Evolutionary conservation across 2,113 vertebrate species (phyloP), one percentile per base, ranked within the genome.

Genomic region (Leucosticte australis): DNA sequence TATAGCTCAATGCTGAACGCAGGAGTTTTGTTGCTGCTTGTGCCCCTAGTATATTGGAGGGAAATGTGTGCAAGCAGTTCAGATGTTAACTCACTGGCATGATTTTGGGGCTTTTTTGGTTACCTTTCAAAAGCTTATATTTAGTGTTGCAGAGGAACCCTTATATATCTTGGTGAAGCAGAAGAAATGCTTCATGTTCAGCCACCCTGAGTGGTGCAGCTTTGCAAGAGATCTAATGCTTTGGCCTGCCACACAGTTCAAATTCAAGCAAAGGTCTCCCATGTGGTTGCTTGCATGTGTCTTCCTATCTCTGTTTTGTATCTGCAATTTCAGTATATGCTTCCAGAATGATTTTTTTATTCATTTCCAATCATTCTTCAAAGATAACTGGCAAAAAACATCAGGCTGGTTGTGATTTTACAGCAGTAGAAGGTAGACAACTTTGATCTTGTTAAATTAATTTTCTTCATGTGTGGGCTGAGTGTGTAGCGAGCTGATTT

Each of bases 391-490:
- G 80, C n/a, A 14, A 68, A 95, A 96, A 39, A 57, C 73, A 86
- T 62, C 65, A 46, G 39, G 27, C 68, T 95, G 76, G 62, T 94
- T 93, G 73, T 96, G 92, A 96, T 92, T 96, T 96, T 86, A 95
- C 41, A 90, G 84, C 71, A 70, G 53, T 57, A 75, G 85, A 94
- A 90, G 56, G 68, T 52, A 96, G 93, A 94, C 83, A 70, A 77
- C 94, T 97, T 96, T 97, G 94, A 96, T 96, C 88, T 89, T 79
- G 69, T 96, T 93, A 96, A 95, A 94, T 94, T 79, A 92, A 81
- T 96, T 96, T 96, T 96, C 95, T 95, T 95, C 92, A 82, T 93
- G 92, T 93, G 93, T 96, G 93, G 94, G 90, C 96, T 95, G 94
- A 92, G 92, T 26, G 85, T 95, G 90, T 93, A 81, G 76, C 27